These are phyloP conservation scores for Luffia ferchaultella DNA, from an alignment of 2,888 invertebrate species.

Conservation along the genomic window DNA sequence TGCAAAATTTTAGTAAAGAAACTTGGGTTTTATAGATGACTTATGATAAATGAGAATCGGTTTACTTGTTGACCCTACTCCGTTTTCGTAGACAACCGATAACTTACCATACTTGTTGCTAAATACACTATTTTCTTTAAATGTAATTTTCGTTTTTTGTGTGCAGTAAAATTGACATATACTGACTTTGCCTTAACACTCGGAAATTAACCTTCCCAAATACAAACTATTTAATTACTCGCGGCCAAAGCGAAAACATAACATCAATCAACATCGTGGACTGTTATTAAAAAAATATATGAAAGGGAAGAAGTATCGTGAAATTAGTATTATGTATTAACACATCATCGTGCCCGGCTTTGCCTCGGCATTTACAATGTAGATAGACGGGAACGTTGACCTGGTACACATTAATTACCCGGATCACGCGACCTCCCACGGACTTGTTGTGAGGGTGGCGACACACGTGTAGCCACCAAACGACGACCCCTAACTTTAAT, in stretches of 20 bases:
- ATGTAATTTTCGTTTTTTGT: too few species aligned
- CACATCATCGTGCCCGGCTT: constrained; percentile 17
- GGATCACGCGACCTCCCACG: constrained; percentile 32
- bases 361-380: constrained; percentile 20
- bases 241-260: constrained; percentile 36
- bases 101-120: too few species aligned
- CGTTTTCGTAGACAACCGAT: too few species aligned
- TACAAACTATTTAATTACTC: constrained; percentile 32
- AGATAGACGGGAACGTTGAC: constrained; percentile 20
- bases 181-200: constrained; percentile 5
- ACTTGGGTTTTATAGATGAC: too few species aligned
- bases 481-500: too few species aligned
- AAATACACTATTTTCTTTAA: too few species aligned
- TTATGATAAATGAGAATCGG: too few species aligned
- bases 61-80: too few species aligned
- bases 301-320: constrained; percentile 6
- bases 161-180: too few species aligned
- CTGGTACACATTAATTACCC: constrained; percentile 33
- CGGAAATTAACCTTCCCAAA: not conserved
- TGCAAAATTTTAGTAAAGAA: too few species aligned
- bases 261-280: constrained; percentile 35
- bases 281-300: constrained; percentile 9
- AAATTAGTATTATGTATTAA: constrained; percentile 16
- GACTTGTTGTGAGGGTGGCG: not conserved
- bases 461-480: too few species aligned